Evolutionary conservation across 2,888 invertebrate genomes (phyloP).

Genomic region (Cyclophora albipunctata): DNA sequence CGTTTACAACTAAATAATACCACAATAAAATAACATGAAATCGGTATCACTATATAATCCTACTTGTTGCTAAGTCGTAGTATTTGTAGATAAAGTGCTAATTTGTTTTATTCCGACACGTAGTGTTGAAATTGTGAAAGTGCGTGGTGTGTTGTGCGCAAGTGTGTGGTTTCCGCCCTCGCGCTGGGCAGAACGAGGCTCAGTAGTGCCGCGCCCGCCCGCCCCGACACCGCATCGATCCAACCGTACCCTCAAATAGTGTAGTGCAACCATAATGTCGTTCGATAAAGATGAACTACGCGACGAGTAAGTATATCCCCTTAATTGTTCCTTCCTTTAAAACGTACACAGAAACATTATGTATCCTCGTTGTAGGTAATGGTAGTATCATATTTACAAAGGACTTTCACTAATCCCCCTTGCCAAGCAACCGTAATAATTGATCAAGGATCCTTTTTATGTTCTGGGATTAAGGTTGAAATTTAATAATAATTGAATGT

Average conservation of each 20-base stretch:
- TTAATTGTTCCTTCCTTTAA: not conserved
- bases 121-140: conserved; percentile 1
- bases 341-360: not conserved
- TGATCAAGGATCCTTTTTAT: too few species aligned
- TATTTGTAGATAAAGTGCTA: not conserved
- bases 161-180: conserved; percentile 38
- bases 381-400: not conserved
- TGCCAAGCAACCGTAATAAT: too few species aligned
- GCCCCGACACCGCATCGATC: conserved; percentile 51
- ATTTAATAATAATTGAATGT: not conserved
- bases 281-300: conserved; percentile 80
- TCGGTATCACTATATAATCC: too few species aligned
- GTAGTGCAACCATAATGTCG: conserved; percentile 59
- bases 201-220: conserved; percentile 50
- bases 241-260: conserved; percentile 28
- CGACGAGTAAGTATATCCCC: conserved; percentile 79
- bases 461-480: too few species aligned
- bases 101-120: not conserved
- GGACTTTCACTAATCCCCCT: not conserved
- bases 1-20: too few species aligned
- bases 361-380: not conserved
- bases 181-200: conserved; percentile 43
- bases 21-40: too few species aligned
- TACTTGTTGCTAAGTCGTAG: too few species aligned
- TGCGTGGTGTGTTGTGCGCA: conserved; percentile 34